Evolutionary conservation across 2,888 invertebrate species (phyloP), one percentile per base, ranked within the genome.

Genomic region (Erebia palarica): DNA sequence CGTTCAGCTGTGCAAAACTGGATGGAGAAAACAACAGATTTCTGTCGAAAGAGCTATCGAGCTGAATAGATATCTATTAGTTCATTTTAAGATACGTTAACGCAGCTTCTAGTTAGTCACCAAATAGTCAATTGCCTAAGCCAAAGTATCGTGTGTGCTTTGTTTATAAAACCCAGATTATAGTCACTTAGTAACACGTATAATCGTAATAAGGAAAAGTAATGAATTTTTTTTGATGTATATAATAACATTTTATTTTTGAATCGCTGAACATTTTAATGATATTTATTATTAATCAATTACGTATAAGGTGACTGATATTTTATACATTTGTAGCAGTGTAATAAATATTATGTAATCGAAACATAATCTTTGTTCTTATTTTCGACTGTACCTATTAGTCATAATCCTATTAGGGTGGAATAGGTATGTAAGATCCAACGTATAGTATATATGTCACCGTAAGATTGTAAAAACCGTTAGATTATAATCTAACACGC

Each of bases 271-370:
- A 65, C 66, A 71, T 76, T 76, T 73, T 65, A 69, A 78, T 76
- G 73, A 78, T 79, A 79, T n/a, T n/a, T n/a, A n/a, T 78, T 79
- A 74, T 74, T 76, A 65, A 66, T 57, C 68, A 47, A 65, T 75
- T 72, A 66, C 57, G 9, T 47, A 44, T 84, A 87, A 82, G 82
- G 83, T 84, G 91, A 91, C 90, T 91, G 91, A 91, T 86, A 88
- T 89, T 91, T 89, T 90, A 85, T 89, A 91, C 83, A 87, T 89
- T 88, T 89, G 83, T 87, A 90, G 87, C 76, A 77, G 77, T 84
- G 80, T 78, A 72, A 70, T 72, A 71, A 75, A 71, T 60, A 60
- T 73, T 57, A 3, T 27, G 57, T 73, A 44, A 65, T 65, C 44
- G 44, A 44, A 66, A 66, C 47, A 58, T 21, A n/a, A 44, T 14